Evolutionary conservation across 1,140 invertebrate species (phyloP).

Genomic region (Vollenhovia emeryi): DNA sequence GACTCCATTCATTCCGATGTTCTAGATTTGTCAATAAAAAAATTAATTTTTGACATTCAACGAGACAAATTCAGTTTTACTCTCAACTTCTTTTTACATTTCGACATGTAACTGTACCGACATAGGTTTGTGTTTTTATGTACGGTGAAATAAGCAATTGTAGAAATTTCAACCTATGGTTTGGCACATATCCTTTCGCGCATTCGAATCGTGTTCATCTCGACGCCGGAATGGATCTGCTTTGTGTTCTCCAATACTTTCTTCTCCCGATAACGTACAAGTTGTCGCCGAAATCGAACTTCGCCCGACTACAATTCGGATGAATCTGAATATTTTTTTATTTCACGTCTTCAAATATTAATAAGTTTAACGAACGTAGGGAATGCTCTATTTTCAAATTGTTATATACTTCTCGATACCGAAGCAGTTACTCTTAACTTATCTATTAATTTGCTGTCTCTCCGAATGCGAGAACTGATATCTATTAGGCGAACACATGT

Average conservation of each 20-base stretch:
- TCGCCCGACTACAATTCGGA: not conserved
- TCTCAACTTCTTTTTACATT: not conserved
- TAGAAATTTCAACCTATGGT: not conserved
- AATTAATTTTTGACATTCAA: not conserved
- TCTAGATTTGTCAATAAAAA: not conserved
- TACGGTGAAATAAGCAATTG: not conserved
- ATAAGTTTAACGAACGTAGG: not conserved
- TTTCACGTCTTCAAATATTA: not conserved
- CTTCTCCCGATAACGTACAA: not conserved
- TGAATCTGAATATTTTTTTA: not conserved
- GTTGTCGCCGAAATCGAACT: not conserved
- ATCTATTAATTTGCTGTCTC: not conserved
- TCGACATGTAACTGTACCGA: not conserved
- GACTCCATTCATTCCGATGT: not conserved
- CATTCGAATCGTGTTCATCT: not conserved
- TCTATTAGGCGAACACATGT: not conserved
- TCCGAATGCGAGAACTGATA: not conserved
- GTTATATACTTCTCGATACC: not conserved
- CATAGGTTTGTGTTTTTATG: not conserved
- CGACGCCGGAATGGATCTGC: conserved; percentile 8
- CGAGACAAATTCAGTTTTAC: not conserved
- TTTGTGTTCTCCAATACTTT: not conserved
- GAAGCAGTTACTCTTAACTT: not conserved
- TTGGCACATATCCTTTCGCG: conserved; percentile 4
- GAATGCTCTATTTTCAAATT: not conserved